Conservation (phyloP, 2,888 invertebrate genomes). For the Scaptomyza cyrtandrae region DNA sequence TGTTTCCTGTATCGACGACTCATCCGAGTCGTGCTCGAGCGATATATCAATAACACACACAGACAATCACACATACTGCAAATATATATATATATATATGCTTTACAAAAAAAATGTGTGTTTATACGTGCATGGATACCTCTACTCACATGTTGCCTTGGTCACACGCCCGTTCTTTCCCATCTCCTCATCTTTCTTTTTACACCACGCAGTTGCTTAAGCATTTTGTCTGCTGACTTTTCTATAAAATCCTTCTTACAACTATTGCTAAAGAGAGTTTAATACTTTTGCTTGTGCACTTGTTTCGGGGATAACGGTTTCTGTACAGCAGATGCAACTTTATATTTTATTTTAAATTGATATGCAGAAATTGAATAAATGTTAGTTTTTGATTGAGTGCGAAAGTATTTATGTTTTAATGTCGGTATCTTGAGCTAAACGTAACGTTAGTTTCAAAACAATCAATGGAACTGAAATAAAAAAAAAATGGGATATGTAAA, state of each 20-base stretch:
- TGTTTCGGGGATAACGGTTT: background rate
- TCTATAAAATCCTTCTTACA: slow-evolving; percentile 41
- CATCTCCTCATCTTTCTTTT: background rate
- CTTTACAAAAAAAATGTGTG: slow-evolving; percentile 18
- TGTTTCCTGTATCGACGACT: slow-evolving; percentile 69
- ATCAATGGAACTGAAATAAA: too few species aligned
- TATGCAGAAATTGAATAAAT: too few species aligned
- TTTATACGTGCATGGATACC: slow-evolving; percentile 3
- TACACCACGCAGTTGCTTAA: slow-evolving; percentile 30
- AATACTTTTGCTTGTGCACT: slow-evolving; percentile 32
- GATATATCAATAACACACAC: slow-evolving; percentile 64
- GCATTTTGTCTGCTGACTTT: slow-evolving; percentile 36
- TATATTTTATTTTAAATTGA: background rate
- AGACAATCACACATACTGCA: slow-evolving; percentile 7
- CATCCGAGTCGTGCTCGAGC: slow-evolving; percentile 33
- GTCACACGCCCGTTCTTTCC: slow-evolving; percentile 8
- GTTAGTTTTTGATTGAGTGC: too few species aligned
- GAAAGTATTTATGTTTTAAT: too few species aligned
- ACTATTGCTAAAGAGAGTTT: slow-evolving; percentile 34
- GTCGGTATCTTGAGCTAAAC: too few species aligned
- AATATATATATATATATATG: slow-evolving; percentile 2
- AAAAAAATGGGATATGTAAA: too few species aligned
- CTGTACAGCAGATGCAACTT: background rate
- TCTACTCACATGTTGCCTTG: slow-evolving; percentile 17
- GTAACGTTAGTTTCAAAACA: too few species aligned